Percentiles rank a stretch among this genome's conserved stretches.
Evolutionary conservation across 2,113 vertebrate species (phyloP).

Genomic region (Urocitellus parryii): DNA sequence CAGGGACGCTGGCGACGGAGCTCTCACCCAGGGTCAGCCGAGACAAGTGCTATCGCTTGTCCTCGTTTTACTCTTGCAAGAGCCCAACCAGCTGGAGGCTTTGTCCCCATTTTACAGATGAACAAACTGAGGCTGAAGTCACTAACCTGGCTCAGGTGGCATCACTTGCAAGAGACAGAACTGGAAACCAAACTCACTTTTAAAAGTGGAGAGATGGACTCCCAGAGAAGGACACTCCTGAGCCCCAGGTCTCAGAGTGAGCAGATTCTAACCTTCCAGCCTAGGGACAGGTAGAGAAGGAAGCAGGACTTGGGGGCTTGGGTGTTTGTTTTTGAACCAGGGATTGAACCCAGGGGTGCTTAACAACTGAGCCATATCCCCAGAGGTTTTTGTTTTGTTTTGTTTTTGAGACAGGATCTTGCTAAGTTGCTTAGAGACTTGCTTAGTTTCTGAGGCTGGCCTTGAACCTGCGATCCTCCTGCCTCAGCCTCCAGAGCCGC

Average conservation of each 20-base stretch:
- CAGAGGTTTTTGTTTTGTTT: no score
- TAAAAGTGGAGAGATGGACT: neutral
- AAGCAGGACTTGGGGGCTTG: neutral
- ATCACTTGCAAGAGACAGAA: neutral
- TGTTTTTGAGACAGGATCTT: no score
- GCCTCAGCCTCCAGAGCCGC: no score
- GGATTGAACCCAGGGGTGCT: no score
- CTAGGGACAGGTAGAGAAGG: neutral
- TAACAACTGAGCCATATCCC: no score
- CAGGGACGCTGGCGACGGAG: fast-evolving
- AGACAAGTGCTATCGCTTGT: fast-evolving
- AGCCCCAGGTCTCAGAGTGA: neutral
- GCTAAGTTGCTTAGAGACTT: no score
- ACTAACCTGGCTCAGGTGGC: neutral
- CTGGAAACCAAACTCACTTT: neutral
- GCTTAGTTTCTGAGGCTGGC: no score
- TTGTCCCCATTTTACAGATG: neutral
- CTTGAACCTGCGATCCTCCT: no score
- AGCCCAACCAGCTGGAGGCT: neutral
- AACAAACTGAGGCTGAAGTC: neutral
- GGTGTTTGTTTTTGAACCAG: no score
- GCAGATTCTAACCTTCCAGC: neutral
- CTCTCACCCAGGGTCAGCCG: fast-evolving
- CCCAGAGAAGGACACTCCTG: neutral
- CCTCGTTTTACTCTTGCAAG: neutral